These are phyloP conservation scores for Anseranas semipalmata DNA, from an alignment of 2,113 vertebrate species.

Conservation along the genomic window DNA sequence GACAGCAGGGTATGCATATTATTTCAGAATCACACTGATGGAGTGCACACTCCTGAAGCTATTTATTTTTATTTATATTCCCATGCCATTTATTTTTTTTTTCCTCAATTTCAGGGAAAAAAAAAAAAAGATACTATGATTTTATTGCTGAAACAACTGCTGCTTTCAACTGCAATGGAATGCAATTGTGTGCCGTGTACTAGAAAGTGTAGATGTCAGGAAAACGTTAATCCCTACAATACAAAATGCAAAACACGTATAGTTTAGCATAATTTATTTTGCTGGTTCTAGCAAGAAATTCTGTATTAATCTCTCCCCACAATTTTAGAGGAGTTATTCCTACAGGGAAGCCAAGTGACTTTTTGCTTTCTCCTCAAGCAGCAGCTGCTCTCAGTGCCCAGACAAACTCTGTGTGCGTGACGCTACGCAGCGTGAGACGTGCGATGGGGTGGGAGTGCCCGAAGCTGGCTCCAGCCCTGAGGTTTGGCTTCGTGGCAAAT, in stretches of 20 bases:
- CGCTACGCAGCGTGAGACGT: fast-evolving
- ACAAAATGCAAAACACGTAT: not conserved
- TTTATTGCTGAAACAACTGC: not conserved
- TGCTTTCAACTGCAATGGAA: not conserved
- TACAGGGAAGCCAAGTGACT: not conserved
- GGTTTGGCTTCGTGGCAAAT: not conserved
- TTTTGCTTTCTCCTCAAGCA: not conserved
- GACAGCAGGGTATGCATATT: not conserved
- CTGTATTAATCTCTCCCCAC: not conserved
- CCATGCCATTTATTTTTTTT: not conserved
- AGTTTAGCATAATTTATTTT: not conserved
- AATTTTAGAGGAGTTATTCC: not conserved
- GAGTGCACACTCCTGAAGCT: constrained; percentile 16
- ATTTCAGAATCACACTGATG: constrained; percentile 10
- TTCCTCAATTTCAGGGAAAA: not conserved
- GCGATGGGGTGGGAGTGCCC: fast-evolving
- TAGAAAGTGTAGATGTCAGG: not conserved
- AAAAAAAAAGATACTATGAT: not conserved
- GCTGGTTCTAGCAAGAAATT: not conserved
- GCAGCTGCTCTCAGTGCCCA: not conserved
- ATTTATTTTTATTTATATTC: constrained; percentile 20
- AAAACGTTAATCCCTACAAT: not conserved
- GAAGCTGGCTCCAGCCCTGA: not conserved
- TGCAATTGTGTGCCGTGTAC: not conserved
- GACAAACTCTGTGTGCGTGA: fast-evolving